phyloP scores from a whole-genome alignment of 1,140 invertebrate species.

The Macrosteles quadrilineatus region DNA sequence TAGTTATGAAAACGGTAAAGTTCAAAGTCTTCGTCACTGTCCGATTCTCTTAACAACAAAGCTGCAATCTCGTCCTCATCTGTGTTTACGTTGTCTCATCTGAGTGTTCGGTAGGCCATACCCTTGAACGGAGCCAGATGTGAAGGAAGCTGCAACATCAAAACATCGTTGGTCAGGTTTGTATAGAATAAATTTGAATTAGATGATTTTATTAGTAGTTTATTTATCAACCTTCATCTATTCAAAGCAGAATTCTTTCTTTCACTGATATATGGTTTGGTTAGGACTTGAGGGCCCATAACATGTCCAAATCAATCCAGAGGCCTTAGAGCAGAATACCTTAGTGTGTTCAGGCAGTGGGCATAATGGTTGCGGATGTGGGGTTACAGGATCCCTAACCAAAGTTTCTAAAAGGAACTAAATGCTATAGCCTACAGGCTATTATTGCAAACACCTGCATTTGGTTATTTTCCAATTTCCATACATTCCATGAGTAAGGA shows the following conservation, averaged over 20 bases:
- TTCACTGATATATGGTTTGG: background rate
- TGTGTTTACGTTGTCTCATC: background rate
- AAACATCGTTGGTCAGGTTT: background rate
- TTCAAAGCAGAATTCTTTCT: background rate
- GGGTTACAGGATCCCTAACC: too few relatives aligned
- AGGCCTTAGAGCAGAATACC: too few relatives aligned
- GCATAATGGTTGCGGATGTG: too few relatives aligned
- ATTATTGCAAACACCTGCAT: too few relatives aligned
- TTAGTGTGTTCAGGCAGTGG: too few relatives aligned
- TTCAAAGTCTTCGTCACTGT: background rate
- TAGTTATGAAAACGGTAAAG: slow-evolving; percentile 1
- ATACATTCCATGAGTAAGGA: too few relatives aligned
- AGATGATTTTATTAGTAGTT: background rate
- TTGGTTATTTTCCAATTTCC: too few relatives aligned
- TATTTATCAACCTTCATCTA: background rate
- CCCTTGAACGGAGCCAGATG: slow-evolving; percentile 11
- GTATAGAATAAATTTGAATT: background rate
- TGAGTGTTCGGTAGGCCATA: slow-evolving; percentile 10
- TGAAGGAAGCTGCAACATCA: background rate
- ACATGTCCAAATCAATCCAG: too few relatives aligned
- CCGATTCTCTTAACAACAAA: background rate
- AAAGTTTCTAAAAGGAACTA: too few relatives aligned
- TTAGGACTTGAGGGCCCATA: background rate
- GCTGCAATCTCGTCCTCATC: background rate
- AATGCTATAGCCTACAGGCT: too few relatives aligned